These are phyloP conservation scores for Aplidium turbinatum DNA, from an alignment of 23 tunicate species.

Conservation along the genomic window DNA sequence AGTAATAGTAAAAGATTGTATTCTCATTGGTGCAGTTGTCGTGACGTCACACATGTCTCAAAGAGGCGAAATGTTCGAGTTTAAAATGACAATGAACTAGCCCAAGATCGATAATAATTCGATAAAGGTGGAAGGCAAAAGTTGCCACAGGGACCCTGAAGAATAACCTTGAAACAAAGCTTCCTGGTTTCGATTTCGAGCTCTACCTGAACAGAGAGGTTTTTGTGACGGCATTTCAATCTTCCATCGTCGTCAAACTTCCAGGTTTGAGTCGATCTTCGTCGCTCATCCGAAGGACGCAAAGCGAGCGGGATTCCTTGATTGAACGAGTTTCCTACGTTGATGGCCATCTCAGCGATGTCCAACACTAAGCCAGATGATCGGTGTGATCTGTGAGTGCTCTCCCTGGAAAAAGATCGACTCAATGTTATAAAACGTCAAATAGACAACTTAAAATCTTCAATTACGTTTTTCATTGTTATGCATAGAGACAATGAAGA, in stretches of 20 bases:
- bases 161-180: background rate
- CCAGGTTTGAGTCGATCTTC: constrained; percentile 84
- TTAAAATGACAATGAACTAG: no score
- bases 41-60: no score
- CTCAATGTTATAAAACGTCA: no score
- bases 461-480: background rate
- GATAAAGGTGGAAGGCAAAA: no score
- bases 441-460: no score
- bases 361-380: constrained; percentile 62
- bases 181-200: background rate
- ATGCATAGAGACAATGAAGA: background rate
- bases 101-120: no score
- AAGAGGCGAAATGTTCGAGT: no score
- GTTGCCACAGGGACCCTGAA: no score
- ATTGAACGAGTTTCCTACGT: constrained; percentile 20
- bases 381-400: background rate
- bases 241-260: constrained; percentile 61
- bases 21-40: no score
- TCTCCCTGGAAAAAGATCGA: no score
- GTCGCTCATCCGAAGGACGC: constrained; percentile 39
- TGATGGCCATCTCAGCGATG: constrained; percentile 70
- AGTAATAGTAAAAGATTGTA: no score
- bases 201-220: constrained; percentile 73
- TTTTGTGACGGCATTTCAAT: constrained; percentile 46
- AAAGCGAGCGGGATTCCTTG: constrained; percentile 76